phyloP scores from a whole-genome alignment of 2,888 invertebrate species.

The Lasioglossum pauxillum region DNA sequence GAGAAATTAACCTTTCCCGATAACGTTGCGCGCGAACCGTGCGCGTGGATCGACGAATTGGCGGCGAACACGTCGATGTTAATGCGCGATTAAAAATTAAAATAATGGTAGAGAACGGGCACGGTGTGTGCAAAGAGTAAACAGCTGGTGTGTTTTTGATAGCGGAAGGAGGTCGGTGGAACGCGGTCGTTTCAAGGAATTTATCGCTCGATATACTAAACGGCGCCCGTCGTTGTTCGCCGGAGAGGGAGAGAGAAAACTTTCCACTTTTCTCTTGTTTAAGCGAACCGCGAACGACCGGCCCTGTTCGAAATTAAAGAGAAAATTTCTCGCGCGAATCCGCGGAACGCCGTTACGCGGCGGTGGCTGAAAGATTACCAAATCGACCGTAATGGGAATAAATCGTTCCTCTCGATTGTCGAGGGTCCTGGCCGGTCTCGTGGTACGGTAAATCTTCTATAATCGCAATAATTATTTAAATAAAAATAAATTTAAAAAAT shows the following conservation, averaged over 20 bases:
- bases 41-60: conserved; percentile 18
- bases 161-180: conserved; percentile 17
- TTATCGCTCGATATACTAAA: conserved; percentile 25
- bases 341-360: background rate
- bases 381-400: background rate
- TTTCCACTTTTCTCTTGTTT: conserved; percentile 13
- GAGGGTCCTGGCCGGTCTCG: background rate
- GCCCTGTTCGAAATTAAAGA: background rate
- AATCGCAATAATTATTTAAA: too few relatives aligned
- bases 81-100: conserved; percentile 36
- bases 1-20: background rate
- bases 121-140: conserved; percentile 18
- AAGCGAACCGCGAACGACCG: conserved; percentile 3
- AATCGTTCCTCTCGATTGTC: background rate
- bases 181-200: conserved; percentile 23
- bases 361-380: background rate
- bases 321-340: background rate
- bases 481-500: too few relatives aligned
- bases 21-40: background rate
- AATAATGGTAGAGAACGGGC: background rate
- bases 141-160: conserved; percentile 40
- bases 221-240: background rate
- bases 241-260: background rate
- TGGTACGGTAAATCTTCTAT: background rate
- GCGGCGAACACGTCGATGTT: conserved; percentile 3